Evolutionary conservation across 2,888 invertebrate species (phyloP).

Genomic region (Cephus sareptanus): DNA sequence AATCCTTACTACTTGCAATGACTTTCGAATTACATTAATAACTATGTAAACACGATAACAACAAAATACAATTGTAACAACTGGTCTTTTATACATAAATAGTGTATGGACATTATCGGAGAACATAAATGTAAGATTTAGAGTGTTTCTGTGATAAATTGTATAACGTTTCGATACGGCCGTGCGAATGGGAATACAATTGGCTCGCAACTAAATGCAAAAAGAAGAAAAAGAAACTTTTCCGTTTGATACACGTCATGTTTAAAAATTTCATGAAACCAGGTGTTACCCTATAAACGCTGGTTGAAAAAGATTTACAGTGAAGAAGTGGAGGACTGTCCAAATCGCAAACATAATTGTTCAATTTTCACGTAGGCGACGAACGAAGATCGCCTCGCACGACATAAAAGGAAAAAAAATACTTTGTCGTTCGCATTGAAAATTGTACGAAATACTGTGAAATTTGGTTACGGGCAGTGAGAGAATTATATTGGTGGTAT

Average conservation of each 20-base stretch:
- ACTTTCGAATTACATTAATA: conserved; percentile 21
- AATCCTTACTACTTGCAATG: conserved; percentile 13
- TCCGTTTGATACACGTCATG: too few species aligned
- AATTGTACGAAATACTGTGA: conserved; percentile 39
- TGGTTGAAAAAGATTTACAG: background rate
- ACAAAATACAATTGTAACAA: conserved; percentile 34
- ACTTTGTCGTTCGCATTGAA: background rate
- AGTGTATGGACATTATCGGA: conserved; percentile 19
- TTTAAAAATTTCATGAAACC: too few species aligned
- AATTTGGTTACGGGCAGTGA: conserved; percentile 46
- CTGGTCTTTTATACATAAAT: conserved; percentile 29
- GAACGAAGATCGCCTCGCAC: too few species aligned
- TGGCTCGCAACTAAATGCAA: too few species aligned
- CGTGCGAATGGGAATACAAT: too few species aligned
- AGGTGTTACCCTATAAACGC: too few species aligned
- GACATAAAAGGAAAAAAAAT: background rate
- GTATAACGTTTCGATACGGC: too few species aligned
- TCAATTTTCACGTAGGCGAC: too few species aligned
- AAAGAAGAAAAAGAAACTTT: too few species aligned
- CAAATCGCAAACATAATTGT: background rate
- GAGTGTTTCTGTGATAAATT: too few species aligned
- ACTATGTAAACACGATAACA: conserved; percentile 26
- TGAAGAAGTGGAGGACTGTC: background rate
- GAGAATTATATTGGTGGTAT: conserved; percentile 17
- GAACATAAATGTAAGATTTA: too few species aligned